Evolutionary conservation across 1,140 invertebrate species (phyloP).

Genomic region (Trypoxylus dichotomus): DNA sequence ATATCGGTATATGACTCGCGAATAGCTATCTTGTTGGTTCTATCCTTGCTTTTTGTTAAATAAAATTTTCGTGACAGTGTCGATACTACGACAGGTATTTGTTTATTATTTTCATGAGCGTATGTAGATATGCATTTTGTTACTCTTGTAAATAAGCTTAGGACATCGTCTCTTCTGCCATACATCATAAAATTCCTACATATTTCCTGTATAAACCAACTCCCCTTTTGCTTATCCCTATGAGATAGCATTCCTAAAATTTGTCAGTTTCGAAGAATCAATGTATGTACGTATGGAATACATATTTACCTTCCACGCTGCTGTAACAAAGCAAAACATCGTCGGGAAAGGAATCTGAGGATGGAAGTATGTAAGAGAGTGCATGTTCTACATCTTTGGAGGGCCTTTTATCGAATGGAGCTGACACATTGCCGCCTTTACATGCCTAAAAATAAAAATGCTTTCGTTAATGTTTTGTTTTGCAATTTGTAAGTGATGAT

Average conservation of each 20-base stretch:
- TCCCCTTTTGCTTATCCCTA: conserved; percentile 37
- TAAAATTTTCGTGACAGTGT: conserved; percentile 7
- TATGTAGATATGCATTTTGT: conserved; percentile 41
- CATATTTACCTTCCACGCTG: conserved; percentile 42
- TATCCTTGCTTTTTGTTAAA: conserved; percentile 3
- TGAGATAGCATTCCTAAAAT: conserved; percentile 41
- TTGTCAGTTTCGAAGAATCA: background rate
- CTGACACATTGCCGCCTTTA: background rate
- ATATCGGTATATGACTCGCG: background rate
- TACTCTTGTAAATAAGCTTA: conserved; percentile 43
- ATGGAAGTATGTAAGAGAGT: conserved; percentile 3
- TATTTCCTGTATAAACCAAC: conserved; percentile 51
- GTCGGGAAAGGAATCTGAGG: conserved; percentile 33
- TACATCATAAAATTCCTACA: conserved; percentile 47
- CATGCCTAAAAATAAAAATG: background rate
- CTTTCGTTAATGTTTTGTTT: background rate
- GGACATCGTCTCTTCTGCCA: conserved; percentile 47
- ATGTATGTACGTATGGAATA: background rate
- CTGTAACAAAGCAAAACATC: conserved; percentile 44
- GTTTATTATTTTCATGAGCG: background rate
- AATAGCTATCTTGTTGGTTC: background rate
- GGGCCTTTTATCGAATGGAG: background rate
- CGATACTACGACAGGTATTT: background rate
- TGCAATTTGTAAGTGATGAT: no score
- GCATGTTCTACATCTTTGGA: background rate